phyloP scores from a whole-genome alignment of 2,888 invertebrate genomes.

The Serripes groenlandicus region DNA sequence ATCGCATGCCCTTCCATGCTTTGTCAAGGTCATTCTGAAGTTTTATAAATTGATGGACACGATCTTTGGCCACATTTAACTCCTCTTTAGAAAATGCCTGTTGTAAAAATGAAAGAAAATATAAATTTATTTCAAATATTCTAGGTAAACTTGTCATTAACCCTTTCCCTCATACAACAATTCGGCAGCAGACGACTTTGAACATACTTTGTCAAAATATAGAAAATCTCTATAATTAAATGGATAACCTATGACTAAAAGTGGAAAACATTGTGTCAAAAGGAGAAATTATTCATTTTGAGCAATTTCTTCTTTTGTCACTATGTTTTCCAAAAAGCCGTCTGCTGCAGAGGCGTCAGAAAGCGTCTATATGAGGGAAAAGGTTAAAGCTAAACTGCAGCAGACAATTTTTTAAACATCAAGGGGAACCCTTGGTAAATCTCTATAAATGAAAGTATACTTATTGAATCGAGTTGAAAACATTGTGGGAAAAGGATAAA shows the following conservation, averaged over 20 bases:
- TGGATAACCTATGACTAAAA: neutral
- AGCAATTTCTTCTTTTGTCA: neutral
- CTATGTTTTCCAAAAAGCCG: neutral
- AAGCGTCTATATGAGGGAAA: neutral
- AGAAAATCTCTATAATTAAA: neutral
- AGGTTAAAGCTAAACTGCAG: neutral
- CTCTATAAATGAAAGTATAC: too few species aligned
- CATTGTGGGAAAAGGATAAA: neutral
- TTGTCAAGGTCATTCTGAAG: conserved; percentile 94
- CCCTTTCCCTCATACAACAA: neutral
- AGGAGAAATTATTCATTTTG: neutral
- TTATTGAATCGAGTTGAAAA: neutral
- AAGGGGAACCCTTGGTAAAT: too few species aligned
- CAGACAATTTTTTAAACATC: neutral
- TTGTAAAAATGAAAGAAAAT: conserved; percentile 19
- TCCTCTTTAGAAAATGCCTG: conserved; percentile 96
- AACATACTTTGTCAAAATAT: neutral
- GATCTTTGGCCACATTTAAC: conserved; percentile 94
- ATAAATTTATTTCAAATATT: too few species aligned
- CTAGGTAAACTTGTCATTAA: neutral
- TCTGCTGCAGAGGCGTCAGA: neutral
- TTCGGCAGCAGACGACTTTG: neutral
- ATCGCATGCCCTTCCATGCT: conserved; percentile 97
- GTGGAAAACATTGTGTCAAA: neutral
- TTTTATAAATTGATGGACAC: conserved; percentile 93